Evolutionary conservation across 2,888 invertebrate species (phyloP), one percentile per base, ranked within the genome.

Genomic region (Eupithecia abbreviata): DNA sequence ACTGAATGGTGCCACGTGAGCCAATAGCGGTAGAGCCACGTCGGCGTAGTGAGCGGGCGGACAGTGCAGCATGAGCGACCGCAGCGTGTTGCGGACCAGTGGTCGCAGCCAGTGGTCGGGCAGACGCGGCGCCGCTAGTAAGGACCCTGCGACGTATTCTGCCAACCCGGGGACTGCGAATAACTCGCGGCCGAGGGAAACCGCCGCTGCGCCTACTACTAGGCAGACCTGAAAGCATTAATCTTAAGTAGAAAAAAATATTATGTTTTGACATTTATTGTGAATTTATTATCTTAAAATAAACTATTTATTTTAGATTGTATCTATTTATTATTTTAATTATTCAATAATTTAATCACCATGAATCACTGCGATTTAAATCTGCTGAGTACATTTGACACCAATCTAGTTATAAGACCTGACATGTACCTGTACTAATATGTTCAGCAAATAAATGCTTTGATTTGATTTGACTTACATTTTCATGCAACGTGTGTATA

Each of bases 21-120:
- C 96, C 79, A 98, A 95, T 71, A 98, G 95, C 70, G 98, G 98
- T 87, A 98, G 91, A 66, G 98, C 94, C 55, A 98, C 98, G 80
- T 95, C 93, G 75, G 96, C 96, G 87, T 97, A 97, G 90, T 97
- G 97, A 77, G 97, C 96, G 65, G 97, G 97, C 74, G 98, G 98
- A 89, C 98, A 99, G 82, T 97, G 97, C 88, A 97, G 97, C 82
- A 98, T 96, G 85, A 98, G 98, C 41, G 98, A 97, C 87, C 98
- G 98, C 84, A 98, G 95, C 88, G 98, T 98, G 58, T 97, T 97
- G 70, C 98, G 96, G 82, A 98, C 97, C 70, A 98, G 96, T 4
- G 97, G 97, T 75, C 98, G 96, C 86, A 98, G 93, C 92, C 98
- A 96, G 92, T 98, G 97, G 91, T 98, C 98, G 62, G 98, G 98